Conservation (phyloP, 2,888 invertebrate species). For the Cephus sareptanus region DNA sequence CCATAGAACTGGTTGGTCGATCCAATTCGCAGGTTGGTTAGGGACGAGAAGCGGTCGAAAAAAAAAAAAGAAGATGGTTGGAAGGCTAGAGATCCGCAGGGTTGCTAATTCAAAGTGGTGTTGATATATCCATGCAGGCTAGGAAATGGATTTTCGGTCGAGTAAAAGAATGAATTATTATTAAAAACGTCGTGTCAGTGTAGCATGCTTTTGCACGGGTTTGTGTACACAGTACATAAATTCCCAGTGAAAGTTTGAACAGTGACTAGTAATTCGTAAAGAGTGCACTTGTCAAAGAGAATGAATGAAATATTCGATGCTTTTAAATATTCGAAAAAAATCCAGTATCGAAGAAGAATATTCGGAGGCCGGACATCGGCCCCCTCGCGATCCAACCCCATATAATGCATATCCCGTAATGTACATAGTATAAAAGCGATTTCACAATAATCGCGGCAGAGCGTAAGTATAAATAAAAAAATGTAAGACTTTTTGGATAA, state of each 20-base stretch:
- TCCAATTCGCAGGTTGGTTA: background rate
- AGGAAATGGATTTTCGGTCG: slow-evolving; percentile 19
- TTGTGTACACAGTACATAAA: background rate
- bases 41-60: background rate
- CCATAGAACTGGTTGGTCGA: background rate
- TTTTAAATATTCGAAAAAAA: background rate
- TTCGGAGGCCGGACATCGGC: background rate
- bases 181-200: background rate
- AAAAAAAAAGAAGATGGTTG: background rate
- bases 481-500: background rate
- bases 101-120: background rate
- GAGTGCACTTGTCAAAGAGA: background rate
- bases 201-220: background rate
- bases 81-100: background rate
- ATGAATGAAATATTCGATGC: background rate
- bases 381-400: background rate
- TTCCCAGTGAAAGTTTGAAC: background rate
- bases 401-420: background rate
- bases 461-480: background rate
- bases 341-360: background rate
- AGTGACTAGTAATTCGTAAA: background rate
- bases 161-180: background rate
- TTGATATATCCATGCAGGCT: background rate
- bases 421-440: background rate
- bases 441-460: background rate